Evolutionary conservation across 30 jellyfish, hydroid and myxozoan genomes (phyloP).

Genomic region (Catostylus mosaicus): DNA sequence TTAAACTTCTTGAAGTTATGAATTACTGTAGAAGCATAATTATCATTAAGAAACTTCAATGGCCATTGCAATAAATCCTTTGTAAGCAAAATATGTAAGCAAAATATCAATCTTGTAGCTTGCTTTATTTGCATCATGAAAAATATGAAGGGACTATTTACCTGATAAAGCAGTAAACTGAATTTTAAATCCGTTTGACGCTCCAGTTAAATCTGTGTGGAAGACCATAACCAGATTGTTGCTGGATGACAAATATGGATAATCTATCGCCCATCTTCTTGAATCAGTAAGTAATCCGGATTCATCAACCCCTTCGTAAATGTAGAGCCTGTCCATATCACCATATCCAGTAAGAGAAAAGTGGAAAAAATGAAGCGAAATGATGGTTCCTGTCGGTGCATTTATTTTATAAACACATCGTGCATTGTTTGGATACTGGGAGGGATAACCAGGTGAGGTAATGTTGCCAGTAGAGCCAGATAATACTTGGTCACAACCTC

Average conservation of each 20-base stretch:
- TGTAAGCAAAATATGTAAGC: too few relatives aligned
- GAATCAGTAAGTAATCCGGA: conserved; percentile 14
- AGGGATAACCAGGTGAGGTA: conserved; percentile 60
- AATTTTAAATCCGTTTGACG: conserved; percentile 17
- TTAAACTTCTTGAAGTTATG: too few relatives aligned
- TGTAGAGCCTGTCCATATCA: conserved; percentile 23
- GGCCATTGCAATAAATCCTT: too few relatives aligned
- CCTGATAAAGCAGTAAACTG: background rate
- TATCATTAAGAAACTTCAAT: too few relatives aligned
- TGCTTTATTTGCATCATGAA: too few relatives aligned
- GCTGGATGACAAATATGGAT: conserved; percentile 26
- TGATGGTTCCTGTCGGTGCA: conserved; percentile 26
- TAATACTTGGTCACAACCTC: conserved; percentile 69
- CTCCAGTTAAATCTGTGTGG: conserved; percentile 26
- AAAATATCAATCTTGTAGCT: too few relatives aligned
- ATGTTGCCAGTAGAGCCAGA: conserved; percentile 54
- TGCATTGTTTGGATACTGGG: conserved; percentile 33
- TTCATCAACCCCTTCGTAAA: conserved; percentile 20
- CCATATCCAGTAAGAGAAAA: conserved; percentile 24
- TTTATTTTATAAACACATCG: conserved; percentile 57
- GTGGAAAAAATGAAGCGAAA: conserved; percentile 2
- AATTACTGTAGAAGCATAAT: too few relatives aligned
- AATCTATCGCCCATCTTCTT: conserved; percentile 26
- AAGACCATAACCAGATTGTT: conserved; percentile 16
- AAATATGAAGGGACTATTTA: too few relatives aligned